Evolutionary conservation across 2,113 vertebrate genomes (phyloP).

Genomic region (Sarotherodon lohbergeri): DNA sequence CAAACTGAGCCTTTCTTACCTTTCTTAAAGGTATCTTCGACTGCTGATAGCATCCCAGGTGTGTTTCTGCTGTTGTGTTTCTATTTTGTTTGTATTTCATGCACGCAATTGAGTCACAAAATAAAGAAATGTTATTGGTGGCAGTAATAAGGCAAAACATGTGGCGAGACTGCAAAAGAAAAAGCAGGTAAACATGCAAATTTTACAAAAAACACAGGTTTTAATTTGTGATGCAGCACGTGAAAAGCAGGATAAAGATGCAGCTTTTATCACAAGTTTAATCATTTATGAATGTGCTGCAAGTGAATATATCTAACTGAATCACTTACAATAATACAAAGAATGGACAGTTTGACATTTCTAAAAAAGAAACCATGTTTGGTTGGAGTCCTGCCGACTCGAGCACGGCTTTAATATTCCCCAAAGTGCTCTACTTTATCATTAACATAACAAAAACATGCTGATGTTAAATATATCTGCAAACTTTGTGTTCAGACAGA

Average conservation of each 20-base stretch:
- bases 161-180: neutral
- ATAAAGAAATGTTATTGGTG: neutral
- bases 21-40: neutral
- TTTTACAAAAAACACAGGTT: neutral
- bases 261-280: neutral
- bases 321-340: neutral
- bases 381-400: neutral
- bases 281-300: neutral
- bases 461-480: neutral
- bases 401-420: neutral
- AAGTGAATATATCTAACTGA: neutral
- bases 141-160: neutral
- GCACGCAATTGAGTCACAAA: neutral
- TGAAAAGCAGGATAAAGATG: neutral
- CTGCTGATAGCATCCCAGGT: neutral
- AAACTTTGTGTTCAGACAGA: neutral
- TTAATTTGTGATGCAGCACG: fast-evolving
- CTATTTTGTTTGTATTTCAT: neutral
- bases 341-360: neutral
- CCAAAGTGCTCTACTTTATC: neutral
- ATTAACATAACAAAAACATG: neutral
- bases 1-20: neutral
- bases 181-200: neutral
- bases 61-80: neutral
- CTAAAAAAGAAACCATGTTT: neutral